Conservation (phyloP, 2,797 vertebrate species). For the Trachurus trachurus region DNA sequence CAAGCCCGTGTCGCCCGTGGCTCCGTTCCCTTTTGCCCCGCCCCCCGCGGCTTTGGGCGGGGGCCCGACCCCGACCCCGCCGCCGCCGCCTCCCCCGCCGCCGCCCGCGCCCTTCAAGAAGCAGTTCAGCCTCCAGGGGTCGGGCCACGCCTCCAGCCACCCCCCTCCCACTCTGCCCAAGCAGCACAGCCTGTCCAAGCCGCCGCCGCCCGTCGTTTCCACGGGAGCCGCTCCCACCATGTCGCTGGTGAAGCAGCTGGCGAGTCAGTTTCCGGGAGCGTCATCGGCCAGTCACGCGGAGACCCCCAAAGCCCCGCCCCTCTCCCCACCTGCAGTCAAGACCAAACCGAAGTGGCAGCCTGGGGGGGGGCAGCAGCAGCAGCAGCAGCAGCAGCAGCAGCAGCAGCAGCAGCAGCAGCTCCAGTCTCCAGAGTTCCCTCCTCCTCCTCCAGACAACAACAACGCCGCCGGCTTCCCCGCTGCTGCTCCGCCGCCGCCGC, state of each 20-base stretch:
- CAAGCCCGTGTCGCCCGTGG: constrained; percentile 82
- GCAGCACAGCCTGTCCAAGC: constrained; percentile 91
- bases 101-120: constrained; percentile 87
- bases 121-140: constrained; percentile 83
- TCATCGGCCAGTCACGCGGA: constrained; percentile 79
- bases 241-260: constrained; percentile 91
- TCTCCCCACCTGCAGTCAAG: constrained; percentile 94
- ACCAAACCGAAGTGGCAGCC: constrained; percentile 96
- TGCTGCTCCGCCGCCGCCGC: constrained; percentile 72
- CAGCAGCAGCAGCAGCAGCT: too few species aligned
- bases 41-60: constrained; percentile 57
- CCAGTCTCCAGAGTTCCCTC: constrained; percentile 91
- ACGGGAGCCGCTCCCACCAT: constrained; percentile 77
- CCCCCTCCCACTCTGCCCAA: constrained; percentile 90
- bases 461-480: constrained; percentile 87
- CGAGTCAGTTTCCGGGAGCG: constrained; percentile 91
- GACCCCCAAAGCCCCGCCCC: constrained; percentile 82
- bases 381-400: too few species aligned
- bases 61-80: constrained; percentile 45
- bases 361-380: too few species aligned
- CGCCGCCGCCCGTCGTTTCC: constrained; percentile 61
- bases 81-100: constrained; percentile 82
- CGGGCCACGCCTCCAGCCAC: constrained; percentile 47
- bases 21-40: constrained; percentile 67
- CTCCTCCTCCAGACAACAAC: constrained; percentile 91